Conservation (phyloP, 1,140 invertebrate species). For the Glossosoma conforme region DNA sequence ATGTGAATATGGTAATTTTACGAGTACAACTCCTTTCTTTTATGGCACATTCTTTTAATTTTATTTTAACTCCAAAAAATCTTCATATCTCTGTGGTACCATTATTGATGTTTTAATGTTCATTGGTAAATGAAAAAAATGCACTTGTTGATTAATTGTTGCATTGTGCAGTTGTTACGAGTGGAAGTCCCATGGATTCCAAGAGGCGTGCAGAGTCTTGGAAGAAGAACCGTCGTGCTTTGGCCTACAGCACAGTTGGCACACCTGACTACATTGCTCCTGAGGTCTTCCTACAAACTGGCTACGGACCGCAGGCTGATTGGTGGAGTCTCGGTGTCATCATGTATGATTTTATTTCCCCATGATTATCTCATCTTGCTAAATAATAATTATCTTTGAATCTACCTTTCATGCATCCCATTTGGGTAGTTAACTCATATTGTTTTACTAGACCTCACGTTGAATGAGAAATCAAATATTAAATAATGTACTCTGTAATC, state of each 20-base stretch:
- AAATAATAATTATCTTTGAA: not conserved
- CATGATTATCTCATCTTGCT: not conserved
- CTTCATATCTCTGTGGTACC: too few species aligned
- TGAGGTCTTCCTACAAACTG: slow-evolving; percentile 92
- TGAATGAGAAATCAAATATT: too few species aligned
- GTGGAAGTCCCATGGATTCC: slow-evolving; percentile 86
- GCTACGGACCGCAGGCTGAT: slow-evolving; percentile 95
- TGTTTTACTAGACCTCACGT: not conserved
- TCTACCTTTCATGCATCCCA: not conserved
- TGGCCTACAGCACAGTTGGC: slow-evolving; percentile 95
- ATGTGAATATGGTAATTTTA: too few species aligned
- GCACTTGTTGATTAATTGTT: too few species aligned
- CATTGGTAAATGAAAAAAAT: too few species aligned
- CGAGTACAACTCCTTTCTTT: slow-evolving; percentile 6
- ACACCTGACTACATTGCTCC: slow-evolving; percentile 99
- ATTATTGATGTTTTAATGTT: too few species aligned
- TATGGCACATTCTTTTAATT: slow-evolving; percentile 8
- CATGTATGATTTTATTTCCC: slow-evolving; percentile 58
- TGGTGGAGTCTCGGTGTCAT: slow-evolving; percentile 99
- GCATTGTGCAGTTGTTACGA: slow-evolving; percentile 48
- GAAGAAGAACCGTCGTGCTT: slow-evolving; percentile 91
- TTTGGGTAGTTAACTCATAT: not conserved
- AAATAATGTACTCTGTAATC: too few species aligned
- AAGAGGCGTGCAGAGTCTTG: slow-evolving; percentile 96
- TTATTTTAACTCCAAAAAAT: not conserved